Conservation (phyloP, 2,888 invertebrate species). For the Hemaris fuciformis region DNA sequence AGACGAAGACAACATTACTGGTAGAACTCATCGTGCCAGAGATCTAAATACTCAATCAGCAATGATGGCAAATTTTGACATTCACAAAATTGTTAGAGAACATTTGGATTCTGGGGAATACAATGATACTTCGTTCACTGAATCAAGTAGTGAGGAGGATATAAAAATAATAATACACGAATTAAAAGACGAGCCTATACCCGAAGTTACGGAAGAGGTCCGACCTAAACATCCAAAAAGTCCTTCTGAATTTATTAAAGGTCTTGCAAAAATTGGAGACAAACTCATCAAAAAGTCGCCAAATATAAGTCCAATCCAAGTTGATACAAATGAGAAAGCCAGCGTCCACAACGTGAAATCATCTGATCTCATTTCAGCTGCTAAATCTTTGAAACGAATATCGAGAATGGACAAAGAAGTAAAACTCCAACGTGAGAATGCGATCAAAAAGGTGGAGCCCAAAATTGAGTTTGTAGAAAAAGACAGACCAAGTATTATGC, state of each 20-base stretch:
- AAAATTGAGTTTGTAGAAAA: slow-evolving; percentile 37
- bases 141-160: slow-evolving; percentile 68
- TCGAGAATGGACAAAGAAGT: slow-evolving; percentile 29
- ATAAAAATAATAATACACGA: slow-evolving; percentile 50
- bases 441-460: slow-evolving; percentile 4
- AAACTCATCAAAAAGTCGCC: slow-evolving; percentile 47
- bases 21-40: slow-evolving; percentile 58
- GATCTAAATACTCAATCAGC: slow-evolving; percentile 65
- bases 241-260: slow-evolving; percentile 54
- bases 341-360: slow-evolving; percentile 62
- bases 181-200: slow-evolving; percentile 35
- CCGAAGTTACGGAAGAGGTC: slow-evolving; percentile 28
- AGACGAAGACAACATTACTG: slow-evolving; percentile 63
- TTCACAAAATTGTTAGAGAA: slow-evolving; percentile 61
- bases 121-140: slow-evolving; percentile 67
- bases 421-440: slow-evolving; percentile 19
- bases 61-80: slow-evolving; percentile 75
- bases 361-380: slow-evolving; percentile 58
- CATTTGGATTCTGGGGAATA: slow-evolving; percentile 71
- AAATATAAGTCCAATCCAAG: no score
- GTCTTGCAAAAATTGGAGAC: slow-evolving; percentile 44
- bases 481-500: slow-evolving; percentile 57
- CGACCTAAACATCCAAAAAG: slow-evolving; percentile 47
- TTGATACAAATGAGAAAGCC: slow-evolving; percentile 43
- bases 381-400: slow-evolving; percentile 53